Evolutionary conservation across 2,113 vertebrate species (phyloP).

Genomic region (Steatornis caripensis): DNA sequence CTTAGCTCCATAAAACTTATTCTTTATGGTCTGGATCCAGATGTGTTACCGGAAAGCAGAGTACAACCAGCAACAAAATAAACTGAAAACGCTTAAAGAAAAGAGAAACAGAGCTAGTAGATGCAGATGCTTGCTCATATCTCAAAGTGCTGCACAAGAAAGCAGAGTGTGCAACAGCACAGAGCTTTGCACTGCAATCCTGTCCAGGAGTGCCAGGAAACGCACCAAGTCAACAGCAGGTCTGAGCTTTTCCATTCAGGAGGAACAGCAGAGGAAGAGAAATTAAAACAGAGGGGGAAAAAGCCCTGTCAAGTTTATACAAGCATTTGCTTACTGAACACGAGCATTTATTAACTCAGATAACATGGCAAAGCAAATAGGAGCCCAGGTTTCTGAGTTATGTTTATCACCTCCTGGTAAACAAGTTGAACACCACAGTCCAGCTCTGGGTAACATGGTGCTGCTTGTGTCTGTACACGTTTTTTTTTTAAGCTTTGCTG

Average conservation of each 20-base stretch:
- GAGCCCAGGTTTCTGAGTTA: not conserved
- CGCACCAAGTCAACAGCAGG: not conserved
- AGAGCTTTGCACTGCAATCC: not conserved
- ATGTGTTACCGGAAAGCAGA: not conserved
- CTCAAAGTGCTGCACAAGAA: not conserved
- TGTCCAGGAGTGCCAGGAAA: not conserved
- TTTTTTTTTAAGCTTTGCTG: not conserved
- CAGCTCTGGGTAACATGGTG: not conserved
- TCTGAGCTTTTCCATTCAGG: not conserved
- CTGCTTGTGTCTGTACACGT: not conserved
- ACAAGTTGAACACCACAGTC: not conserved
- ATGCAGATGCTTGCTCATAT: not conserved
- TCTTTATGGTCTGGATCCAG: not conserved
- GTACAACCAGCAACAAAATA: not conserved
- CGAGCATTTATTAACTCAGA: not conserved
- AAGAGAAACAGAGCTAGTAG: not conserved
- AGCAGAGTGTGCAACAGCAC: not conserved
- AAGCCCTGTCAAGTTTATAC: not conserved
- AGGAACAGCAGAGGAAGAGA: not conserved
- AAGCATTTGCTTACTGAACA: not conserved
- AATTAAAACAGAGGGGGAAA: not conserved
- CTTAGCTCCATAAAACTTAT: not conserved
- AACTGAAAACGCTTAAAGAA: not conserved
- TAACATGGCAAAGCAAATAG: not conserved
- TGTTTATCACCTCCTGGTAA: not conserved